phyloP scores from a whole-genome alignment of 2,888 invertebrate genomes.

The Dynastes maya region DNA sequence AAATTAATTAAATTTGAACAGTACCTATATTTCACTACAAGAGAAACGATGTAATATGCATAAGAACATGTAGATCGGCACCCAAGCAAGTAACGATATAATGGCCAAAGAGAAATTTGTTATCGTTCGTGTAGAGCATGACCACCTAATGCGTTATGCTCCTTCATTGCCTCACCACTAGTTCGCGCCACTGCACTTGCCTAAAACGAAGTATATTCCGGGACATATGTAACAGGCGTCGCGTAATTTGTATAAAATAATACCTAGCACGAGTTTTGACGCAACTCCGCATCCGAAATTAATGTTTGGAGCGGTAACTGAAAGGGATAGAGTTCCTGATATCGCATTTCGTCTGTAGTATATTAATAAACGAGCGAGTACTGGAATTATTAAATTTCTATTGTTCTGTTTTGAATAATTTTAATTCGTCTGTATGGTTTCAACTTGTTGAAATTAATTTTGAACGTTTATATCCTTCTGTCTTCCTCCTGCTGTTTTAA shows the following conservation, averaged over 20 bases:
- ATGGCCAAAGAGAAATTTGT: slow-evolving; percentile 25
- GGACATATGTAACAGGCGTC: slow-evolving; percentile 22
- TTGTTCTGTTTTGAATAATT: slow-evolving; percentile 6
- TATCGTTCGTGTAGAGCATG: slow-evolving; percentile 21
- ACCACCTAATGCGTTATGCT: slow-evolving; percentile 23
- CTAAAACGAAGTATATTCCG: slow-evolving; percentile 14
- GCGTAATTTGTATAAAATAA: slow-evolving; percentile 40
- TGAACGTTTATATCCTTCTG: background rate
- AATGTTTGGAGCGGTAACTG: slow-evolving; percentile 12
- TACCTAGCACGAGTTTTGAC: slow-evolving; percentile 24
- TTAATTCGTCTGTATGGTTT: slow-evolving; percentile 12
- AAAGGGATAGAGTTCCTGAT: slow-evolving; percentile 34
- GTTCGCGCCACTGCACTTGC: slow-evolving; percentile 4
- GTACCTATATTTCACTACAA: slow-evolving; percentile 1
- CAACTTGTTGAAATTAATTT: slow-evolving; percentile 29
- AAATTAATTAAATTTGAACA: slow-evolving; percentile 25
- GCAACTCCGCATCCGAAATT: slow-evolving; percentile 26
- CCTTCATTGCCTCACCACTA: background rate
- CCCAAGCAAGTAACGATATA: slow-evolving; percentile 31
- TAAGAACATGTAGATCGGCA: background rate
- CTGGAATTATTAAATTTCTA: slow-evolving; percentile 35
- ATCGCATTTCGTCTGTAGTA: slow-evolving; percentile 17
- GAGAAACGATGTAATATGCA: background rate
- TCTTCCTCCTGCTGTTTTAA: background rate
- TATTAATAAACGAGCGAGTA: slow-evolving; percentile 7